Percentiles rank a stretch among this genome's conserved stretches.
Conservation (phyloP, 2,113 vertebrate genomes). For the Esox niger region DNA sequence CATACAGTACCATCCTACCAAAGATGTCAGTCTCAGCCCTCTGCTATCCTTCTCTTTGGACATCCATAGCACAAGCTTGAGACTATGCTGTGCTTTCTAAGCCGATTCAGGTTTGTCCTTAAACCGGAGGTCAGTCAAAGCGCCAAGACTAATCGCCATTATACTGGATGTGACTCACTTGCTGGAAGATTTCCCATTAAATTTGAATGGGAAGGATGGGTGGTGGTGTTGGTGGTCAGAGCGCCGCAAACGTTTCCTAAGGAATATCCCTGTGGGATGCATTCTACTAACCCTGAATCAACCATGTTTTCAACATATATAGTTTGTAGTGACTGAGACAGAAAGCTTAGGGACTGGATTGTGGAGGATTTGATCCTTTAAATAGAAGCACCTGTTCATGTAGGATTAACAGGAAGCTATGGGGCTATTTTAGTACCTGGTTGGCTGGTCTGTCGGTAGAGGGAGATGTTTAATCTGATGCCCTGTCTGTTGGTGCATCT, state of each 20-base stretch:
- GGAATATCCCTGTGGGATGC: constrained; percentile 46
- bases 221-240: constrained; percentile 17
- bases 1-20: too few relatives aligned
- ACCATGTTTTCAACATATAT: constrained; percentile 6
- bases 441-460: background rate
- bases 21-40: background rate
- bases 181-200: background rate
- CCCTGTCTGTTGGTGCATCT: too few relatives aligned
- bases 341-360: constrained; percentile 53
- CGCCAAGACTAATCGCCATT: constrained; percentile 10
- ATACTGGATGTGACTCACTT: constrained; percentile 9
- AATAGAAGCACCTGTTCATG: constrained; percentile 76
- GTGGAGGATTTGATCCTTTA: constrained; percentile 72
- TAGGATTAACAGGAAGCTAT: constrained; percentile 68
- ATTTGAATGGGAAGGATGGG: constrained; percentile 23
- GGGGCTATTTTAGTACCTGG: constrained; percentile 61
- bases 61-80: background rate
- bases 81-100: background rate
- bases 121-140: background rate
- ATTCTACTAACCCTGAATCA: constrained; percentile 28
- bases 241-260: constrained; percentile 35
- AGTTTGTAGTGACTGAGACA: background rate
- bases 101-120: constrained; percentile 11
- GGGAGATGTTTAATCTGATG: background rate
- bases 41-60: background rate